Base-by-base conservation (phyloP, 2,888 invertebrate genomes). In the Perizoma flavofasciatum region DNA sequence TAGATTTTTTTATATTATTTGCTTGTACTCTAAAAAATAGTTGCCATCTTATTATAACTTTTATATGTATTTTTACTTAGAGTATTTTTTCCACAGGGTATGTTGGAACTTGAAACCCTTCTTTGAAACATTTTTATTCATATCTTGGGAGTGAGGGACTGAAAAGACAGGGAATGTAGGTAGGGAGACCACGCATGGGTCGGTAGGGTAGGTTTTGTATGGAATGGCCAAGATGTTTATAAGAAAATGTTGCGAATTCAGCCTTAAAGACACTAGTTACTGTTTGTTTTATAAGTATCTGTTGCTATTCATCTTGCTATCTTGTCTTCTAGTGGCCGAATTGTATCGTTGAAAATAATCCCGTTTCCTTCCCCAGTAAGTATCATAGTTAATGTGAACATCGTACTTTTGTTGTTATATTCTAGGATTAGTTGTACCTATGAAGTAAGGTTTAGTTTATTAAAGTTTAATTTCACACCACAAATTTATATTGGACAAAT, bases 81-180 rank as follows among this genome's bases (percentile, higher is more conserved):
- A 70, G 70, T 81, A 77, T 84, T 71, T 77, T 84, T 88, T 84
- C 68, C 68, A 86, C 85, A 86, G 89, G 88, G 87, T 86, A 79
- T 71, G 74, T 67, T 78, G 67, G 69, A 71, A 65, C 82, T 67
- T 78, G 67, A 69, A 71, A 65, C 82, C 83, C 82, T 79, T 70
- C 69, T 81, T 83, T 81, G 68, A 70, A 76, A 69, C 73, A 77
- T 81, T 79, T 77, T 77, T 72, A 80, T 79, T 86, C 79, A 86
- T 88, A 86, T 86, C 82, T 79, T 74, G 72, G 73, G 73, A 75
- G 77, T 72, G 68, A 82, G 81, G 89, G 83, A 89, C 87, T 89
- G 90, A 89, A 77, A 83, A 79, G 86, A 89, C 89, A 89, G 88
- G 89, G 89, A 58, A 88, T 73, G 78, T 83, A 86, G 81, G 69